phyloP scores from a whole-genome alignment of 2,797 vertebrate species.

The Falco novaeseelandiae region DNA sequence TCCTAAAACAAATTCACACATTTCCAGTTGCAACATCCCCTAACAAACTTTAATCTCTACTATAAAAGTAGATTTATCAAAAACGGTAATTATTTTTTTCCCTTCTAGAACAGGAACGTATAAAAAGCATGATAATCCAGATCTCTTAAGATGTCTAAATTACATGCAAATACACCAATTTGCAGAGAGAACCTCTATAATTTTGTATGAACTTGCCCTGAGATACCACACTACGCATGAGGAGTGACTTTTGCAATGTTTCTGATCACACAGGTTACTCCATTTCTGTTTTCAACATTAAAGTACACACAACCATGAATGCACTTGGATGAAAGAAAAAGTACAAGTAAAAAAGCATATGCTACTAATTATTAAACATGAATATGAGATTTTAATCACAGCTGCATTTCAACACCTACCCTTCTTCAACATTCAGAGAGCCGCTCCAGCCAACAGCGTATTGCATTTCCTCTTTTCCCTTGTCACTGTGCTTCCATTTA shows the following conservation, averaged over 20 bases:
- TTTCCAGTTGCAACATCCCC: neutral
- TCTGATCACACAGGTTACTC: neutral
- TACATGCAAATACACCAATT: neutral
- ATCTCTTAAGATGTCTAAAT: neutral
- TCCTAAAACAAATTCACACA: neutral
- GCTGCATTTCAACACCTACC: constrained; percentile 78
- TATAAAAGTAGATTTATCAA: neutral
- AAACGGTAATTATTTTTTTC: neutral
- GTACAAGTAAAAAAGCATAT: neutral
- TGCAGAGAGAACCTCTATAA: neutral
- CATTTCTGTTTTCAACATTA: neutral
- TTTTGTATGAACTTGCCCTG: neutral
- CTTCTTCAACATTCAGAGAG: constrained; percentile 87
- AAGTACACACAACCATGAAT: rapidly evolving
- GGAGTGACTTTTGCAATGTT: neutral
- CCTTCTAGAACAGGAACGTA: neutral
- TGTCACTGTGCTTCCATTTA: constrained; percentile 91
- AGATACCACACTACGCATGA: neutral
- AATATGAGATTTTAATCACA: neutral
- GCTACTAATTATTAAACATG: neutral
- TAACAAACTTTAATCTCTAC: neutral
- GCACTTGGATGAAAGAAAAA: neutral
- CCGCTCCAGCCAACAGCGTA: constrained; percentile 94
- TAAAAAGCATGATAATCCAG: neutral
- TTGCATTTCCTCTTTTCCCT: constrained; percentile 93